phyloP scores from a whole-genome alignment of 2,797 vertebrate genomes.

The Melanotaenia maccullochi region DNA sequence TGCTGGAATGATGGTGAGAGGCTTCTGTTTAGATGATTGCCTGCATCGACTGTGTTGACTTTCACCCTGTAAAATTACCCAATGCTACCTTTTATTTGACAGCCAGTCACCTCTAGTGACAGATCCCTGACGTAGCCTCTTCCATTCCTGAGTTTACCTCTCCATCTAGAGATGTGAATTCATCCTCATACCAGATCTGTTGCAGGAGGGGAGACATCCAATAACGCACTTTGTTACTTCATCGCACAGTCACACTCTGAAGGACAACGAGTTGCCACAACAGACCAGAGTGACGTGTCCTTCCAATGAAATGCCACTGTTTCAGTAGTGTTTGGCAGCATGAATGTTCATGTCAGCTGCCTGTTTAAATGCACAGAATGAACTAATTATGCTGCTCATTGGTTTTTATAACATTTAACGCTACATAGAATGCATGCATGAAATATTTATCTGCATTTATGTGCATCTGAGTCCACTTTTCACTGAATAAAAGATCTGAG shows the following conservation, averaged over 20 bases:
- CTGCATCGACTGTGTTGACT: conserved; percentile 51
- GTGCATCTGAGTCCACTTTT: conserved; percentile 8
- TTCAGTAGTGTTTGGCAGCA: background rate
- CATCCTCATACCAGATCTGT: conserved; percentile 33
- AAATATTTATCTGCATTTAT: background rate
- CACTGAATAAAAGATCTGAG: conserved; percentile 18
- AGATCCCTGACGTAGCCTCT: conserved; percentile 32
- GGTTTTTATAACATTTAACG: background rate
- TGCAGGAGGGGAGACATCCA: conserved; percentile 18
- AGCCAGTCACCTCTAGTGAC: conserved; percentile 60
- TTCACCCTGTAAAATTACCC: conserved; percentile 58
- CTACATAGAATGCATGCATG: background rate
- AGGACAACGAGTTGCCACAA: conserved; percentile 33
- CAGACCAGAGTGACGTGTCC: conserved; percentile 15
- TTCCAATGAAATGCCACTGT: conserved; percentile 5
- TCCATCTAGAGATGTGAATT: conserved; percentile 28
- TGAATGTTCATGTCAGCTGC: background rate
- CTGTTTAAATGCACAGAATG: background rate
- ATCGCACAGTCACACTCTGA: conserved; percentile 29
- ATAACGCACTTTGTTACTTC: conserved; percentile 56
- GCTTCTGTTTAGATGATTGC: conserved; percentile 50
- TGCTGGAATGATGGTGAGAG: conserved; percentile 17
- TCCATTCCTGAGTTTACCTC: conserved; percentile 28
- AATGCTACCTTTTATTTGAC: conserved; percentile 58
- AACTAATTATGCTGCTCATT: background rate